Evolutionary conservation across 2,797 vertebrate genomes (phyloP).

Genomic region (Sus cebifrons): DNA sequence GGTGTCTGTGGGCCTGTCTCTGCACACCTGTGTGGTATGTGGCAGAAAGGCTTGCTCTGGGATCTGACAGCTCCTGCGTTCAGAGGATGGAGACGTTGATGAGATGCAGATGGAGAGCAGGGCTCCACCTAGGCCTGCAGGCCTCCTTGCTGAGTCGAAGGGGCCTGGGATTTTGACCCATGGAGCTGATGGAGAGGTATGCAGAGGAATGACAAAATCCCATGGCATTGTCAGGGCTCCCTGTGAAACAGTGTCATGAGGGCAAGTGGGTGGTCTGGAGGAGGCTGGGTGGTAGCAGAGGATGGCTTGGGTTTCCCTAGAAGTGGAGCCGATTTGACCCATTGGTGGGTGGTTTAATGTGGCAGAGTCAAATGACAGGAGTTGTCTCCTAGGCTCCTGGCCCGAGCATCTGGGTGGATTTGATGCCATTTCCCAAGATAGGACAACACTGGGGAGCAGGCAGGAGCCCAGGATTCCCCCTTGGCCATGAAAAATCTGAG

Average conservation of each 20-base stretch:
- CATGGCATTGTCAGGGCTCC: not conserved
- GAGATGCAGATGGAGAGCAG: not conserved
- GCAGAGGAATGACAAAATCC: accelerated
- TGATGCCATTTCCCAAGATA: accelerated
- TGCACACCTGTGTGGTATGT: accelerated
- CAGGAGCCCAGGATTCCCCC: not conserved
- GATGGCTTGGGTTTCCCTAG: not conserved
- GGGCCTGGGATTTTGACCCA: not conserved
- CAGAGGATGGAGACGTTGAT: accelerated
- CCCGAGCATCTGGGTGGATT: not conserved
- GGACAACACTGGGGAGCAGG: not conserved
- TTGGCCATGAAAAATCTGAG: not conserved
- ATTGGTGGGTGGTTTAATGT: not conserved
- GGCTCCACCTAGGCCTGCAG: no score
- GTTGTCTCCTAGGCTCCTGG: not conserved
- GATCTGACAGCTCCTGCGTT: not conserved
- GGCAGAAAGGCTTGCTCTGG: not conserved
- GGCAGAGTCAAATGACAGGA: accelerated
- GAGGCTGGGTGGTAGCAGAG: not conserved
- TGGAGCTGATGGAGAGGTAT: not conserved
- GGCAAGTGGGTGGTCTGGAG: not conserved
- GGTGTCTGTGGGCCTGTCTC: not conserved
- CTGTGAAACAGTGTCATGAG: not conserved
- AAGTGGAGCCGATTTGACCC: not conserved
- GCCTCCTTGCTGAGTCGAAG: not conserved